Percentiles rank a stretch among this genome's conserved stretches.
These are phyloP conservation scores for Macrosoma leucophasiata DNA, from an alignment of 2,888 invertebrate genomes.

Conservation along the genomic window DNA sequence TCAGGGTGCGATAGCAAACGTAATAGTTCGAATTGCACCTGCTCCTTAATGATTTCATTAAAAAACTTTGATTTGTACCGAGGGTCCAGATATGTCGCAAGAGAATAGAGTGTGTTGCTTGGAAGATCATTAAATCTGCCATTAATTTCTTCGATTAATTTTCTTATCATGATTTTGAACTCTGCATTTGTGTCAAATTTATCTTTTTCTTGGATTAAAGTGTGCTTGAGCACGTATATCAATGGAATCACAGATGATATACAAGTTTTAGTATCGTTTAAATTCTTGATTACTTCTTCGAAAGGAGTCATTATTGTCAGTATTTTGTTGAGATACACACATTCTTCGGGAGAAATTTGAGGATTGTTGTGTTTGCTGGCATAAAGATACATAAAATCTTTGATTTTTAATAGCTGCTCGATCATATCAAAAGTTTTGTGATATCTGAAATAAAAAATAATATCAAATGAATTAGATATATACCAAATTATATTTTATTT, in stretches of 20 bases:
- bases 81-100: constrained; percentile 16
- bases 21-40: constrained; percentile 18
- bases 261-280: constrained; percentile 22
- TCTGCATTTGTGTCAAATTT: constrained; percentile 13
- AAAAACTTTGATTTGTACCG: neutral
- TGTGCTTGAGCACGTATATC: constrained; percentile 14
- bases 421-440: too few relatives aligned
- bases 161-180: constrained; percentile 14
- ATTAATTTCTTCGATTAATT: constrained; percentile 12
- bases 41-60: constrained; percentile 14
- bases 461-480: too few relatives aligned
- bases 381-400: constrained; percentile 14
- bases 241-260: constrained; percentile 28
- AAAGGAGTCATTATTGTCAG: constrained; percentile 22
- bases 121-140: constrained; percentile 14
- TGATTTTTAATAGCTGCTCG: too few relatives aligned
- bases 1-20: constrained; percentile 11
- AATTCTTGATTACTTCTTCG: constrained; percentile 23
- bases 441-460: constrained; percentile 4
- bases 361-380: constrained; percentile 20
- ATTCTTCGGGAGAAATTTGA: constrained; percentile 22
- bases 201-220: constrained; percentile 13
- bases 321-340: constrained; percentile 23
- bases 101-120: constrained; percentile 11
- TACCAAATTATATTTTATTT: constrained; percentile 1